Percentiles rank a stretch among this genome's conserved stretches.
Conservation (phyloP, 2,113 vertebrate species). For the Centropus unirufus region DNA sequence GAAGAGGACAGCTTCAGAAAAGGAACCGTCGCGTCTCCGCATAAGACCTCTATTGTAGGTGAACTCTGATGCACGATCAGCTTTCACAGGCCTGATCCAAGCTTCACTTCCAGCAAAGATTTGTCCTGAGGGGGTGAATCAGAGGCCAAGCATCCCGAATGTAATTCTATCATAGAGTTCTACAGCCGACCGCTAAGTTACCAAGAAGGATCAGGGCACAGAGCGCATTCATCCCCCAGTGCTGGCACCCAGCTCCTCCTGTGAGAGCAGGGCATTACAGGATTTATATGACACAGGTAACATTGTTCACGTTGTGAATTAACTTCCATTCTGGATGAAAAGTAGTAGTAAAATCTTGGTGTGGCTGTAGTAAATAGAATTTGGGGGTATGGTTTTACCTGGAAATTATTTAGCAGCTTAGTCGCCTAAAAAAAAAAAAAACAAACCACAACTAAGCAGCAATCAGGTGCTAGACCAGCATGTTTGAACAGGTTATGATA, state of each 20-base stretch:
- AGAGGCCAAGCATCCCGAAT: slow-evolving; percentile 48
- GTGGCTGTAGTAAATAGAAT: not conserved
- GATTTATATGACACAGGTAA: fast-evolving
- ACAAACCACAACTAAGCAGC: not conserved
- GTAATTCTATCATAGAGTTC: slow-evolving; percentile 6
- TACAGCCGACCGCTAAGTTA: not conserved
- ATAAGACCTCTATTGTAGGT: slow-evolving; percentile 53
- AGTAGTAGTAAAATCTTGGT: not conserved
- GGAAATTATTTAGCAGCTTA: not conserved
- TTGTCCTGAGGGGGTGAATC: slow-evolving; percentile 46
- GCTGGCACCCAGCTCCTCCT: not conserved
- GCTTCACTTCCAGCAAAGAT: slow-evolving; percentile 60
- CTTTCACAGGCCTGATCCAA: slow-evolving; percentile 53
- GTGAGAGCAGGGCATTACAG: not conserved
- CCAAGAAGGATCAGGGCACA: not conserved
- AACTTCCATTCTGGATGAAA: not conserved
- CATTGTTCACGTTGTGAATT: not conserved
- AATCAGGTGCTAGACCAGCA: not conserved
- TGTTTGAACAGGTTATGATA: not conserved
- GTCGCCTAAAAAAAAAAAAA: not conserved
- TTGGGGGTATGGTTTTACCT: not conserved
- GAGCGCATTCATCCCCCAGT: not conserved
- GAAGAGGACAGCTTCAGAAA: slow-evolving; percentile 43
- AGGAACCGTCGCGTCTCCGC: not conserved
- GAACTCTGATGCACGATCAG: slow-evolving; percentile 17